These are phyloP conservation scores for Salvator merianae DNA, from an alignment of 2,113 vertebrate species.

Conservation along the genomic window DNA sequence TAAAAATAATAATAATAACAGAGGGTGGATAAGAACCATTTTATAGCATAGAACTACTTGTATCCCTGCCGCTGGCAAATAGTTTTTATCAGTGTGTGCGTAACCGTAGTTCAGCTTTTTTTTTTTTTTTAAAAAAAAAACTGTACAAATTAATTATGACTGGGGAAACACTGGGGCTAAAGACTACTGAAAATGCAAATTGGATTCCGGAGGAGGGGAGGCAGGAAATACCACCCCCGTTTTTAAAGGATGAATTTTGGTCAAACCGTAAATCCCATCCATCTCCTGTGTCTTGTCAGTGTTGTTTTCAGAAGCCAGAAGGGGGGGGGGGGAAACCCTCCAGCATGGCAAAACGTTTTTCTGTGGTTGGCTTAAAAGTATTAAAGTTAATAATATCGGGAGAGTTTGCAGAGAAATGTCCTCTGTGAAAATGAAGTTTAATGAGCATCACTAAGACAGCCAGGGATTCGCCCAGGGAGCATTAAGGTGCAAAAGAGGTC, in stretches of 20 bases:
- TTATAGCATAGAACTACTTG: not conserved
- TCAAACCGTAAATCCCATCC: not conserved
- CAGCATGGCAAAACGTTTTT: not conserved
- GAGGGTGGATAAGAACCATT: too few species aligned
- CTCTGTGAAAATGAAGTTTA: constrained; percentile 31
- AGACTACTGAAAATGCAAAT: too few species aligned
- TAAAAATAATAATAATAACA: not conserved
- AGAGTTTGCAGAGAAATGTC: constrained; percentile 13
- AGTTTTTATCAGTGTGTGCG: not conserved
- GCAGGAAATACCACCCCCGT: too few species aligned
- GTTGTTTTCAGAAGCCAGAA: not conserved
- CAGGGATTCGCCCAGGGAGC: not conserved
- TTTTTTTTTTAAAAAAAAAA: too few species aligned
- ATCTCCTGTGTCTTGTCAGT: not conserved
- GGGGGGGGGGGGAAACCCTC: not conserved
- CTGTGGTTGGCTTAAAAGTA: constrained; percentile 19
- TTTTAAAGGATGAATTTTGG: not conserved
- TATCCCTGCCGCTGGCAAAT: not conserved
- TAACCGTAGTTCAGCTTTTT: not conserved
- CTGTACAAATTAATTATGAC: too few species aligned
- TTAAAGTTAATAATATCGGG: constrained; percentile 40
- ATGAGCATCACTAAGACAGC: constrained; percentile 9
- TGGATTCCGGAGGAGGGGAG: too few species aligned
- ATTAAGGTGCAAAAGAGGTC: constrained; percentile 1
- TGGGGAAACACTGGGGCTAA: too few species aligned